phyloP scores from a whole-genome alignment of 30 jellyfish, hydroid and myxozoan species.

The Cassiopea xamachana region DNA sequence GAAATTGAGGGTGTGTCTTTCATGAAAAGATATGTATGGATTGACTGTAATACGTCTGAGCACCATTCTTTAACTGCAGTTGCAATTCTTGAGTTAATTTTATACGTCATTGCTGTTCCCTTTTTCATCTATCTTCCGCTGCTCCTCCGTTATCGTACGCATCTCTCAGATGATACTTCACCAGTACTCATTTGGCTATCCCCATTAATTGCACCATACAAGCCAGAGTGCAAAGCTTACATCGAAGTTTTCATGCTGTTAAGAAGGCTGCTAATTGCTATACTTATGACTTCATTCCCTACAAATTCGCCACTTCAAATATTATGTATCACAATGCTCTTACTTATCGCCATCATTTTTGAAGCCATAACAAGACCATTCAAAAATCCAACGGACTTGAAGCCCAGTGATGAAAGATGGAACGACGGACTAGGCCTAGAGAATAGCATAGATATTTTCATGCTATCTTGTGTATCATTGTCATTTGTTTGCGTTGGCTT shows the following conservation, averaged over 20 bases:
- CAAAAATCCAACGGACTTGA: not conserved
- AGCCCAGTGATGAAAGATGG: not conserved
- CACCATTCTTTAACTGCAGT: constrained; percentile 6
- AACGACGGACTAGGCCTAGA: constrained; percentile 21
- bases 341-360: not conserved
- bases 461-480: constrained; percentile 19
- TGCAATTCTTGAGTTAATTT: constrained; percentile 23
- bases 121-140: constrained; percentile 39
- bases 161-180: constrained; percentile 12
- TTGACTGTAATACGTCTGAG: constrained; percentile 20
- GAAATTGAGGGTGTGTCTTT: constrained; percentile 25
- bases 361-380: not conserved
- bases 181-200: constrained; percentile 39
- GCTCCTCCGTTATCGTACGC: constrained; percentile 19
- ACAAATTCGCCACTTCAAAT: constrained; percentile 30
- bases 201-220: constrained; percentile 24
- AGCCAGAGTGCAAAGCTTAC: constrained; percentile 9
- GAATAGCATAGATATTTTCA: constrained; percentile 35
- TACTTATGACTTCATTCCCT: constrained; percentile 30
- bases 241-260: constrained; percentile 37
- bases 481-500: constrained; percentile 42
- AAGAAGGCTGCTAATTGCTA: constrained; percentile 46
- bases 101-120: constrained; percentile 59
- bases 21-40: constrained; percentile 49
- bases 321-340: not conserved